Conservation (phyloP, 2,113 vertebrate species). For the Pollimyrus isidori region DNA sequence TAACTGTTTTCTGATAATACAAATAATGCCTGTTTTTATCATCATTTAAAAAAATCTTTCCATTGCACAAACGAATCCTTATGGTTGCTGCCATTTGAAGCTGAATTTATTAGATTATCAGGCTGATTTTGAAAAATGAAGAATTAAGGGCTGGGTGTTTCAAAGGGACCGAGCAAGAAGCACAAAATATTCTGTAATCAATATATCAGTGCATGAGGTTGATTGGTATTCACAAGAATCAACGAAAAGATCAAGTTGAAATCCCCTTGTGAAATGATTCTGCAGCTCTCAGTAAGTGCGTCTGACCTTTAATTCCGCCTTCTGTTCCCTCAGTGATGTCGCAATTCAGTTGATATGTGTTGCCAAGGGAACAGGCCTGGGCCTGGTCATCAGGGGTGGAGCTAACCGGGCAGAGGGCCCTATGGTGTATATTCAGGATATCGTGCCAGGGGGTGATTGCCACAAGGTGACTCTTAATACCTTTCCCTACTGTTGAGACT, state of each 20-base stretch:
- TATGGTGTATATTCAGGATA: constrained; percentile 84
- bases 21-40: neutral
- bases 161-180: neutral
- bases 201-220: neutral
- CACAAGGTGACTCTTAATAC: constrained; percentile 67
- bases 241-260: constrained; percentile 12
- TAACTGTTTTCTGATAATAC: neutral
- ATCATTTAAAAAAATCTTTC: neutral
- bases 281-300: constrained; percentile 37
- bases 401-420: constrained; percentile 81
- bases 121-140: neutral
- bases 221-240: constrained; percentile 15
- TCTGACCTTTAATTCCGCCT: constrained; percentile 39
- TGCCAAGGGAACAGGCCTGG: constrained; percentile 73
- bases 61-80: neutral
- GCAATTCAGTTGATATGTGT: constrained; percentile 82
- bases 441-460: constrained; percentile 83
- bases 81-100: neutral
- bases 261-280: constrained; percentile 25
- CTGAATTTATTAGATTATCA: neutral
- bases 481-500: neutral
- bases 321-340: constrained; percentile 52
- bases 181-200: constrained; percentile 33
- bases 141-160: neutral
- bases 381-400: constrained; percentile 79